These are phyloP conservation scores for Chironomus riparius DNA, from an alignment of 2,888 invertebrate species.

Conservation along the genomic window DNA sequence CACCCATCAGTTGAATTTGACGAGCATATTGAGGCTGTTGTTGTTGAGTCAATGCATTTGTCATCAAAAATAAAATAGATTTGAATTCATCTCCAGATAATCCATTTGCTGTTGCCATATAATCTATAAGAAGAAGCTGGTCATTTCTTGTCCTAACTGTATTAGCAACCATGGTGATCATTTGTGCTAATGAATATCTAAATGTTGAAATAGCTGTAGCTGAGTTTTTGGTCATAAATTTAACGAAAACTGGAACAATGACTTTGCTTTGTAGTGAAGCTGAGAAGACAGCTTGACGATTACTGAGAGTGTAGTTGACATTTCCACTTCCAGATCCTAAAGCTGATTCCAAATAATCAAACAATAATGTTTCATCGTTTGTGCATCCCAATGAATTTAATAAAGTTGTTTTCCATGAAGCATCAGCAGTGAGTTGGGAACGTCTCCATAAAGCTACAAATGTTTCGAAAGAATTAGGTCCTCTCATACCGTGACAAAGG, in stretches of 20 bases:
- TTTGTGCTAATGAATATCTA: background rate
- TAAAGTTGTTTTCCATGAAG: background rate
- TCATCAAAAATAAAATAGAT: background rate
- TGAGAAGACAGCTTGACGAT: background rate
- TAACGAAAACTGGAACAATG: background rate
- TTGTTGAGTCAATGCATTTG: background rate
- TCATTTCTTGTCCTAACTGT: background rate
- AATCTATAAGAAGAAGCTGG: background rate
- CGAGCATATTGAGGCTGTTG: background rate
- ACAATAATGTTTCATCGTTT: background rate
- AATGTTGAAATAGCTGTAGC: background rate
- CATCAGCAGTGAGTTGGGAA: background rate
- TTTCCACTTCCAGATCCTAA: background rate
- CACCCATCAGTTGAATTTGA: background rate
- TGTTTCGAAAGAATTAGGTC: background rate
- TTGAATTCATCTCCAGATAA: background rate
- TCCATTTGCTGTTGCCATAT: background rate
- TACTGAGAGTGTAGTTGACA: background rate
- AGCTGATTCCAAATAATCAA: background rate
- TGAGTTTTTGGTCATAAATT: background rate
- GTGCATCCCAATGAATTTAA: conserved; percentile 5
- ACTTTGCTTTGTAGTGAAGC: background rate
- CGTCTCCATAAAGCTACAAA: background rate
- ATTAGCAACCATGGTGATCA: background rate
- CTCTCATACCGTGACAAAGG: background rate